Percentiles rank a stretch among this genome's conserved stretches.
Conservation (phyloP, 2,113 vertebrate species). For the Craseonycteris thonglongyai region DNA sequence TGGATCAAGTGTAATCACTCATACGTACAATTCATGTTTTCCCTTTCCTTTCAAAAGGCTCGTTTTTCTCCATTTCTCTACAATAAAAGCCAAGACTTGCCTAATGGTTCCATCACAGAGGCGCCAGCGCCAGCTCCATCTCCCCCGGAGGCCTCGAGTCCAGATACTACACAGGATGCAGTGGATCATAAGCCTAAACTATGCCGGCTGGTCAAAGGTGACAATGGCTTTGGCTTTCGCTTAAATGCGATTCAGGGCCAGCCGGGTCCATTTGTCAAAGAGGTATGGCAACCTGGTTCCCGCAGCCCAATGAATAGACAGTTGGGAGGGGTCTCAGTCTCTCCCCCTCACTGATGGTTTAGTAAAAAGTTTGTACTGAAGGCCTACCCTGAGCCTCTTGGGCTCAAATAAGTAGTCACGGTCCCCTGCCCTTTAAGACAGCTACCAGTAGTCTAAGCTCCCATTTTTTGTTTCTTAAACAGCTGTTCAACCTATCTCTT, state of each 20-base stretch:
- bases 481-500: background rate
- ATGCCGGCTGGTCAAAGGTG: conserved; percentile 85
- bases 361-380: background rate
- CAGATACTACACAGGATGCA: conserved; percentile 31
- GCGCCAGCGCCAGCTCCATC: background rate
- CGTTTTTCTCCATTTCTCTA: conserved; percentile 86
- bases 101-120: conserved; percentile 32
- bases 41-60: conserved; percentile 78
- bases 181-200: conserved; percentile 85
- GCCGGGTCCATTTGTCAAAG: conserved; percentile 84
- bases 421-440: background rate
- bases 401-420: background rate
- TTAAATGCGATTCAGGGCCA: conserved; percentile 86
- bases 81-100: conserved; percentile 75
- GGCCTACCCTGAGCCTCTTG: background rate
- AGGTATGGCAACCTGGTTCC: conserved; percentile 79
- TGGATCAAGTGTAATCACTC: background rate
- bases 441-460: background rate
- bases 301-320: background rate
- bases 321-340: too few species aligned
- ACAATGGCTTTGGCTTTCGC: conserved; percentile 89
- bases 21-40: background rate
- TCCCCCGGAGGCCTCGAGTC: background rate
- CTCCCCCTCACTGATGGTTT: background rate
- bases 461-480: background rate